Evolutionary conservation across 2,888 invertebrate species (phyloP).

Genomic region (Nomada lathburiana): DNA sequence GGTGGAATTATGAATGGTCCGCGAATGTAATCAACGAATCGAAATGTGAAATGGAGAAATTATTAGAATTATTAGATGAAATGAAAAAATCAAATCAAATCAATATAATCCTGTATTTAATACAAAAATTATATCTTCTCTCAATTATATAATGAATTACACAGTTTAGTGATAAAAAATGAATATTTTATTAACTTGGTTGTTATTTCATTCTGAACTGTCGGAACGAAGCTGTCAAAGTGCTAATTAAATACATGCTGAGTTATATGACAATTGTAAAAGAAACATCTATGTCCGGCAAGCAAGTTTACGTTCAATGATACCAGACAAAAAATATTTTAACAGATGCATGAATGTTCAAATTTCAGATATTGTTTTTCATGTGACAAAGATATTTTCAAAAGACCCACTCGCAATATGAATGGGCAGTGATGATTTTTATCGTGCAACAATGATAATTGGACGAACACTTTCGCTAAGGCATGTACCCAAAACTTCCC

Average conservation of each 20-base stretch:
- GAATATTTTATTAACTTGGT: background rate
- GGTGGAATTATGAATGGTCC: background rate
- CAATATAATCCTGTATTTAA: background rate
- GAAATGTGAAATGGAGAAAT: too few species aligned
- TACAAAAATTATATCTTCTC: too few species aligned
- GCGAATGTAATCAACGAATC: background rate
- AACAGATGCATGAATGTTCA: background rate
- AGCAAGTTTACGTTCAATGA: too few species aligned
- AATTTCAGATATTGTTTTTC: background rate
- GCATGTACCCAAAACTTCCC: slow-evolving; percentile 55
- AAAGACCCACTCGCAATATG: too few species aligned
- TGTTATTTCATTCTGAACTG: background rate
- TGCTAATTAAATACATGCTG: background rate
- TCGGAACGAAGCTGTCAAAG: background rate
- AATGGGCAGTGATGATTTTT: background rate
- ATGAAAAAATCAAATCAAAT: too few species aligned
- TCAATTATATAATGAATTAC: background rate
- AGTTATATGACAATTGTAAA: too few species aligned
- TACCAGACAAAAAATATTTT: too few species aligned
- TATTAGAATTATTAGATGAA: too few species aligned
- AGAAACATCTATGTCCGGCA: too few species aligned
- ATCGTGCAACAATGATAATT: too few species aligned
- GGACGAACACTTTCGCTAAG: slow-evolving; percentile 1
- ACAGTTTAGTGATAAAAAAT: background rate
- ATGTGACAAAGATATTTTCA: background rate